Percentiles rank a stretch among this genome's conserved stretches.
These are phyloP conservation scores for Crenuchus spilurus DNA, from an alignment of 2,797 vertebrate genomes.

Conservation along the genomic window DNA sequence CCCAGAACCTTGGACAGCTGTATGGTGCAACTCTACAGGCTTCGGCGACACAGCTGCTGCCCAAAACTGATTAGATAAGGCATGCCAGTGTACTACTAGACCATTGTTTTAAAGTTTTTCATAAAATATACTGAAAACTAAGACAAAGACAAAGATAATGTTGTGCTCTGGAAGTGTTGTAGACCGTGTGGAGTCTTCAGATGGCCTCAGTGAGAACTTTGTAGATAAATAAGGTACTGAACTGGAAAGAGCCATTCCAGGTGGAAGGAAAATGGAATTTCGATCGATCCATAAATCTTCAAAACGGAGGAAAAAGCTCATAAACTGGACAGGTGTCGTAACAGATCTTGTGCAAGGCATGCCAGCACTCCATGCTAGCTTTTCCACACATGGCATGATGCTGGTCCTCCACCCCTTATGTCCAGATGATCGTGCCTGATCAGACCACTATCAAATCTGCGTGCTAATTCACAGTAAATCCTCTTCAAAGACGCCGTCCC, in stretches of 20 bases:
- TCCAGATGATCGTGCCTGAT: constrained; percentile 51
- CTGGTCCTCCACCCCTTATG: constrained; percentile 40
- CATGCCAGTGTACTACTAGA: constrained; percentile 63
- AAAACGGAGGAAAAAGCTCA: neutral
- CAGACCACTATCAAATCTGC: constrained; percentile 70
- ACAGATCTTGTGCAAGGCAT: constrained; percentile 47
- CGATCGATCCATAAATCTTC: neutral
- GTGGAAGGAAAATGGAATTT: constrained; percentile 14
- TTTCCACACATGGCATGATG: constrained; percentile 52
- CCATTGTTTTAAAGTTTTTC: constrained; percentile 64
- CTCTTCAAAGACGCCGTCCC: constrained; percentile 69
- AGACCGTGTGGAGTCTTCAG: neutral
- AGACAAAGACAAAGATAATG: constrained; percentile 26
- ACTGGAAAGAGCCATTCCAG: neutral
- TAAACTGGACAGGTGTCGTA: constrained; percentile 53
- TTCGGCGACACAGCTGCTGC: constrained; percentile 77
- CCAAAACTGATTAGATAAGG: constrained; percentile 73
- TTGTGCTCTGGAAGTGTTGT: constrained; percentile 44
- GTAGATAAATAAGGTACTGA: neutral
- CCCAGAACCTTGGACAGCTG: constrained; percentile 79
- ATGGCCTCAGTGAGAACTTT: neutral
- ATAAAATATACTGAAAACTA: constrained; percentile 57
- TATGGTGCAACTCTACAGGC: constrained; percentile 60
- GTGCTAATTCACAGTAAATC: constrained; percentile 77
- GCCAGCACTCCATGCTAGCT: neutral